These are phyloP conservation scores for Eufriesea mexicana DNA, from an alignment of 1,140 invertebrate genomes.

Conservation along the genomic window DNA sequence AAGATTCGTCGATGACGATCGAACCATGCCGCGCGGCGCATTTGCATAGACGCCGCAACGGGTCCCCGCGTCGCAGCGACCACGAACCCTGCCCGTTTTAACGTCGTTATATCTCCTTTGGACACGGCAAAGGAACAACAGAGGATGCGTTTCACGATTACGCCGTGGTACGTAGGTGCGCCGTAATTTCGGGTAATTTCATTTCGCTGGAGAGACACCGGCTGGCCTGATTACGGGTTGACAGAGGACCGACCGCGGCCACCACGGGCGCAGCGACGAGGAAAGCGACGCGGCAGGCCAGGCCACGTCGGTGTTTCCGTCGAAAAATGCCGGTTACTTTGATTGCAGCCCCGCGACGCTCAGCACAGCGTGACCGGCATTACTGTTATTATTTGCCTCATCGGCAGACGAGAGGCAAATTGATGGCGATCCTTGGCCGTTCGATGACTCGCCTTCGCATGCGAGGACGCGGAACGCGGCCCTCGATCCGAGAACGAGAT, in stretches of 20 bases:
- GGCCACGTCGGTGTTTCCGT: slow-evolving; percentile 10
- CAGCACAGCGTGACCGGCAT: slow-evolving; percentile 40
- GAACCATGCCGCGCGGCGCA: neutral
- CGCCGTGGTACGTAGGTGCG: neutral
- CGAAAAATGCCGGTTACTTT: slow-evolving; percentile 40
- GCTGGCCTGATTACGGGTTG: slow-evolving; percentile 33
- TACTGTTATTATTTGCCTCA: slow-evolving; percentile 45
- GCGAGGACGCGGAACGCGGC: neutral
- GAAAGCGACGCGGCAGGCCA: neutral
- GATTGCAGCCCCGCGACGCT: slow-evolving; percentile 40
- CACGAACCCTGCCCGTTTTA: neutral
- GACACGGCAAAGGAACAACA: neutral
- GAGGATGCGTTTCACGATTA: slow-evolving; percentile 7
- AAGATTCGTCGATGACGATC: neutral
- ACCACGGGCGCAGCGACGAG: neutral
- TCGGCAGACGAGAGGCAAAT: slow-evolving; percentile 37
- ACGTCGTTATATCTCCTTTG: slow-evolving; percentile 8
- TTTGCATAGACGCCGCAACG: slow-evolving; percentile 14
- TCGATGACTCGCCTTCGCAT: neutral
- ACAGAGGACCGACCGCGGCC: neutral
- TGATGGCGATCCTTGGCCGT: neutral
- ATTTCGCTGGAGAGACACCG: slow-evolving; percentile 16
- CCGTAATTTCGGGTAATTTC: slow-evolving; percentile 37
- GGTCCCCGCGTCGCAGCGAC: neutral
- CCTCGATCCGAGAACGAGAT: neutral